Evolutionary conservation across 2,113 vertebrate species (phyloP).

Genomic region (Caretta caretta): DNA sequence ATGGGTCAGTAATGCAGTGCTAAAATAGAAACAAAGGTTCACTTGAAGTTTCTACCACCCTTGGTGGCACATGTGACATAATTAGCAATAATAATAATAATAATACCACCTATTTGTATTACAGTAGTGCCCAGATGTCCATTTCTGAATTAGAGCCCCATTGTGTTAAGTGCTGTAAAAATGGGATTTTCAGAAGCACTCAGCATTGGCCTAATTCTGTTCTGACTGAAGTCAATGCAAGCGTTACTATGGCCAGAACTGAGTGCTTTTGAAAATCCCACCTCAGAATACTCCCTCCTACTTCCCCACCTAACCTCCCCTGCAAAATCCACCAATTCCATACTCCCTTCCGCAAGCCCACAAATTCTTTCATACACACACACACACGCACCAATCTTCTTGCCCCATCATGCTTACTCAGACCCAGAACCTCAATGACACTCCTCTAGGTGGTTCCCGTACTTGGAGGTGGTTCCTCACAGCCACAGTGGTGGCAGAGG

Average conservation of each 20-base stretch:
- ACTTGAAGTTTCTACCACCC: background rate
- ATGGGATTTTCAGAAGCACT: background rate
- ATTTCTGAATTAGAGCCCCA: background rate
- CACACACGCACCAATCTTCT: background rate
- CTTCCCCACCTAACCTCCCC: background rate
- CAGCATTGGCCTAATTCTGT: background rate
- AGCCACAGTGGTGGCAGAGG: background rate
- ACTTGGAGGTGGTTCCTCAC: background rate
- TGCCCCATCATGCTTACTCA: background rate
- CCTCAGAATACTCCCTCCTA: background rate
- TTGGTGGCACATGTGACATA: background rate
- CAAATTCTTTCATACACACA: background rate
- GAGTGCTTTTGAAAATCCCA: background rate
- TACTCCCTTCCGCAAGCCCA: background rate
- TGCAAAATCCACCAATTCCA: background rate
- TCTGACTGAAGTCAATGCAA: background rate
- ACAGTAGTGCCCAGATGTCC: background rate
- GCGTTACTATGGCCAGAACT: background rate
- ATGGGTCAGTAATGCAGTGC: background rate
- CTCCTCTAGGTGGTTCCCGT: no score
- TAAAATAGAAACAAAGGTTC: background rate
- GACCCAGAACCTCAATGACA: background rate
- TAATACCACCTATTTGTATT: no score
- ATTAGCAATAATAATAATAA: background rate
- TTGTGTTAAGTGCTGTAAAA: background rate